A percentile compares a stretch with the other conserved stretches of the same genome.
These are phyloP conservation scores for Chloebia gouldiae DNA, from an alignment of 2,113 vertebrate genomes.

Conservation along the genomic window DNA sequence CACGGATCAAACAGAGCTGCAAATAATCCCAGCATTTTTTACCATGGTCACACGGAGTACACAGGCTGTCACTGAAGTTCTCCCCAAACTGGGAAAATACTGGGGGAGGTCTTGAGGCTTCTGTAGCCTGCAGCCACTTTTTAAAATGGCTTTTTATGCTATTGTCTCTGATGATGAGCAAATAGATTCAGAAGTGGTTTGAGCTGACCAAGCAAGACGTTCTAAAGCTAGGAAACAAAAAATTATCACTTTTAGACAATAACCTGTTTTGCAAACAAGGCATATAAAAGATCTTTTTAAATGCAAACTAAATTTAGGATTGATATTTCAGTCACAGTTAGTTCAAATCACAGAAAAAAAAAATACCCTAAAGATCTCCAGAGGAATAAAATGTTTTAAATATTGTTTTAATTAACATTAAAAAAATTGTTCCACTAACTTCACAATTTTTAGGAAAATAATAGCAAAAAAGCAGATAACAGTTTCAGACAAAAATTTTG, in stretches of 20 bases:
- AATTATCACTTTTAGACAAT: neutral
- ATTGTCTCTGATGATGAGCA: neutral
- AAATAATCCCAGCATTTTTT: slow-evolving; percentile 34
- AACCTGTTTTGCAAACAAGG: neutral
- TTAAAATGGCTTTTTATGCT: neutral
- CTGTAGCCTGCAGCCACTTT: neutral
- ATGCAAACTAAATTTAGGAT: neutral
- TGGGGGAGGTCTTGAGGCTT: neutral
- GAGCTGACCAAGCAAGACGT: neutral
- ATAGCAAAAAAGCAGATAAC: neutral
- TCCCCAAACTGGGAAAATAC: neutral
- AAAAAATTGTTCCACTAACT: neutral
- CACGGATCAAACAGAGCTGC: slow-evolving; percentile 36
- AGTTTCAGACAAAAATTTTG: neutral
- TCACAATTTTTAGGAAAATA: neutral
- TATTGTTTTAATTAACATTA: neutral
- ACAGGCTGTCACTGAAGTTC: neutral
- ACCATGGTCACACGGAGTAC: neutral
- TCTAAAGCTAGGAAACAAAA: neutral
- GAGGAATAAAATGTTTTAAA: neutral
- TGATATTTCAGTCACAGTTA: neutral
- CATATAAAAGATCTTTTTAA: neutral
- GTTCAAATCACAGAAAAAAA: neutral
- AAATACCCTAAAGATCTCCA: neutral
- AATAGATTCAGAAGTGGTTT: neutral